These are phyloP conservation scores for Rhizomys pruinosus DNA, from an alignment of 2,113 vertebrate genomes.

Conservation along the genomic window DNA sequence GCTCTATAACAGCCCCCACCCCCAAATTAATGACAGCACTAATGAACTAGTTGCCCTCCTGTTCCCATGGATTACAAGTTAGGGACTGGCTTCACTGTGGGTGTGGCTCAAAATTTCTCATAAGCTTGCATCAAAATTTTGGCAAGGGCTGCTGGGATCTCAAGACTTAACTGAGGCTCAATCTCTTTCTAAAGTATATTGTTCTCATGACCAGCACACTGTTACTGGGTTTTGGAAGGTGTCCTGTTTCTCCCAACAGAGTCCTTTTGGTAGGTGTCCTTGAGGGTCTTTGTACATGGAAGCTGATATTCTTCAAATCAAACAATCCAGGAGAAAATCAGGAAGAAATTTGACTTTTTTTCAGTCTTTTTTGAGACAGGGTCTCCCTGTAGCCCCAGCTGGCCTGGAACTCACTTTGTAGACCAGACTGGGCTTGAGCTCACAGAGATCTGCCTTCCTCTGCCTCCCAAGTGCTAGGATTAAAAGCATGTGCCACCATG, in stretches of 20 bases:
- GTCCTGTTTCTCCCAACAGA: not conserved
- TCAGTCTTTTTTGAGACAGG: no score
- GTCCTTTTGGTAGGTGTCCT: not conserved
- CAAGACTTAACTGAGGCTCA: not conserved
- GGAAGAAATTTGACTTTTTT: not conserved
- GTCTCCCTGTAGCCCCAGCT: no score
- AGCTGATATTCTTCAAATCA: not conserved
- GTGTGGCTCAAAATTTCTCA: not conserved
- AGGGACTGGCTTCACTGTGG: not conserved
- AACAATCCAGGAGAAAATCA: not conserved
- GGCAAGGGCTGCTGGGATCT: no score
- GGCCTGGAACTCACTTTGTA: no score
- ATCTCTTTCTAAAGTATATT: not conserved
- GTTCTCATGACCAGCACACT: not conserved
- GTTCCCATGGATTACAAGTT: constrained; percentile 1
- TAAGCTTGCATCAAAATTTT: not conserved
- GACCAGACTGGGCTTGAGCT: no score
- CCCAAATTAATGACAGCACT: not conserved
- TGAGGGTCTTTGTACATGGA: not conserved
- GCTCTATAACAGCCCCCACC: not conserved
- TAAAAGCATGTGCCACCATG: no score
- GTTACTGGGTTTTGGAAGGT: not conserved
- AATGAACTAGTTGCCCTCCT: not conserved
- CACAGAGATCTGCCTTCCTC: no score
- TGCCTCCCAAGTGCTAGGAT: no score